phyloP scores from a whole-genome alignment of 2,113 vertebrate species.

The Lagopus muta region DNA sequence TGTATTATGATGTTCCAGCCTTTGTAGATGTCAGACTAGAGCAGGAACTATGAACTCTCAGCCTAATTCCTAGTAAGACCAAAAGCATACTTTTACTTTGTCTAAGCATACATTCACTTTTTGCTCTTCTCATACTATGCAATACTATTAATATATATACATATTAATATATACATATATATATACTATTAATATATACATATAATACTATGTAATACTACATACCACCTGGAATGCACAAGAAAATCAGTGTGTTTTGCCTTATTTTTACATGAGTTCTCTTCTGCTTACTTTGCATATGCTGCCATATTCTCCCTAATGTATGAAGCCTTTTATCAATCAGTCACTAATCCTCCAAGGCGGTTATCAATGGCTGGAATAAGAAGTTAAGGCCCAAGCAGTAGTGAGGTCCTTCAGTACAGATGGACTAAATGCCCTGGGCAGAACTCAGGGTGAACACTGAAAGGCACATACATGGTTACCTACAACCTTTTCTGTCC shows the following conservation, averaged over 20 bases:
- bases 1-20: not conserved
- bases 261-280: not conserved
- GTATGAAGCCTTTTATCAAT: not conserved
- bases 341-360: accelerated
- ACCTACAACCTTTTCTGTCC: not conserved
- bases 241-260: not conserved
- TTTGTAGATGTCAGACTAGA: not conserved
- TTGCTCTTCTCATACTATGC: not conserved
- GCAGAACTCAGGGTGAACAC: not conserved
- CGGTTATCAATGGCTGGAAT: not conserved
- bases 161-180: too few species aligned
- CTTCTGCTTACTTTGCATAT: not conserved
- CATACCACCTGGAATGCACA: not conserved
- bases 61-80: not conserved
- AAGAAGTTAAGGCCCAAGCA: not conserved
- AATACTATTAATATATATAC: too few species aligned
- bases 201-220: not conserved
- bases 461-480: accelerated
- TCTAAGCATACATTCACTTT: not conserved
- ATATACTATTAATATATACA: too few species aligned
- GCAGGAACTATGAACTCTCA: not conserved
- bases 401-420: not conserved
- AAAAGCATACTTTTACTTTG: not conserved
- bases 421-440: not conserved
- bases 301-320: not conserved